Percentiles rank a stretch among this genome's conserved stretches.
Evolutionary conservation across 2,797 vertebrate species (phyloP).

Genomic region (Podarcis siculus): DNA sequence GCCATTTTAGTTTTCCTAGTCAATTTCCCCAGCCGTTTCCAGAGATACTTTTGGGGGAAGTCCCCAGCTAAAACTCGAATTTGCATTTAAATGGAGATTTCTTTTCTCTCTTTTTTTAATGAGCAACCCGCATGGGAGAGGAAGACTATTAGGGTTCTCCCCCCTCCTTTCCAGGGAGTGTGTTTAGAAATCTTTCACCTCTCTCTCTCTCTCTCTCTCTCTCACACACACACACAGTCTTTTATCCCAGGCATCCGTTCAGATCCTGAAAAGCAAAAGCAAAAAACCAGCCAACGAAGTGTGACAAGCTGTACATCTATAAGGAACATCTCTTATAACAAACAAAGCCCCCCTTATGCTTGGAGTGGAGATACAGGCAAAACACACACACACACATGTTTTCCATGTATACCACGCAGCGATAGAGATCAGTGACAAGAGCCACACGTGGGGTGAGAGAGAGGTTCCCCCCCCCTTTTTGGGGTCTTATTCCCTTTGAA

Average conservation of each 20-base stretch:
- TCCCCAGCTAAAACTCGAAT: constrained; percentile 79
- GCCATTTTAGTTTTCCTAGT: constrained; percentile 73
- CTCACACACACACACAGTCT: neutral
- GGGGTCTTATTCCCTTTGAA: constrained; percentile 85
- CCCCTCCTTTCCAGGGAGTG: neutral
- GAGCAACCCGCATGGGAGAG: constrained; percentile 82
- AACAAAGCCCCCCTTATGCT: constrained; percentile 81
- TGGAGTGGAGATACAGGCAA: constrained; percentile 68
- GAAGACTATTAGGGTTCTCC: constrained; percentile 80
- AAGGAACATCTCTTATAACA: constrained; percentile 83
- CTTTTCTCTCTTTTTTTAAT: constrained; percentile 76
- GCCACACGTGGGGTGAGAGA: constrained; percentile 57
- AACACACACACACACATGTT: constrained; percentile 79
- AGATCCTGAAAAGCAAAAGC: constrained; percentile 17
- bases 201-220: constrained; percentile 55
- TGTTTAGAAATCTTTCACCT: constrained; percentile 73
- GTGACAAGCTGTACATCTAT: constrained; percentile 52
- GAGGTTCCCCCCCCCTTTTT: neutral
- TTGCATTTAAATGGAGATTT: constrained; percentile 87
- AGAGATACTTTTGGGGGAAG: constrained; percentile 74
- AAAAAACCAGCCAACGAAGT: neutral
- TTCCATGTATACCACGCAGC: constrained; percentile 74
- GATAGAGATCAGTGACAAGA: constrained; percentile 87
- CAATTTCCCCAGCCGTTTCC: constrained; percentile 71
- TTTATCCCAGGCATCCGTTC: constrained; percentile 62